Conservation (phyloP, 2,113 vertebrate genomes). For the Agelaius tricolor region DNA sequence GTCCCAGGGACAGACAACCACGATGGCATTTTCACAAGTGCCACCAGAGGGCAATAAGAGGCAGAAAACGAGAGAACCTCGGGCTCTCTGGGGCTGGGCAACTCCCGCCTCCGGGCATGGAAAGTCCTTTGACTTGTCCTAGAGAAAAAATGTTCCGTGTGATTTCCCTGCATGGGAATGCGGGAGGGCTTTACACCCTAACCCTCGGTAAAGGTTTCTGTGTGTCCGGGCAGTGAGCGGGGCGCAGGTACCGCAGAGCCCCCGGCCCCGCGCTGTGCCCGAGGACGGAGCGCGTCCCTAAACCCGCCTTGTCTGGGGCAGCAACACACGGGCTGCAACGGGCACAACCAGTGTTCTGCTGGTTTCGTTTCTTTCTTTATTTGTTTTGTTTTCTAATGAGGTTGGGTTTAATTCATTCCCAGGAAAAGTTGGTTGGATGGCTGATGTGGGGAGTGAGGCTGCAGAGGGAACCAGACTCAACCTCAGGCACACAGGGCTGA, state of each 20-base stretch:
- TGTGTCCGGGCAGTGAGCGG: not conserved
- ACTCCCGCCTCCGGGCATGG: not conserved
- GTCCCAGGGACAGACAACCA: fast-evolving
- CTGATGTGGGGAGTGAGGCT: not conserved
- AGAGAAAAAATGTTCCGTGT: fast-evolving
- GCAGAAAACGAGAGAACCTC: not conserved
- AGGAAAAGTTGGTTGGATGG: not conserved
- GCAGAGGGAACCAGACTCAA: not conserved
- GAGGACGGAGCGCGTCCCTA: fast-evolving
- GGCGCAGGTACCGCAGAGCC: not conserved
- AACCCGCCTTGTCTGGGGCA: not conserved
- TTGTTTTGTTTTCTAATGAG: fast-evolving
- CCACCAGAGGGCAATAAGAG: slow-evolving; percentile 59
- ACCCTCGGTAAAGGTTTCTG: no score
- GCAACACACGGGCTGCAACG: not conserved
- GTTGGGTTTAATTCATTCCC: not conserved
- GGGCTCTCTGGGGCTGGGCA: fast-evolving
- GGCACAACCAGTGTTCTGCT: not conserved
- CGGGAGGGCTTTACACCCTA: not conserved
- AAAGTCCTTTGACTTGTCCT: not conserved
- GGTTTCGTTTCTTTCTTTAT: not conserved
- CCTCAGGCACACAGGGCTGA: not conserved
- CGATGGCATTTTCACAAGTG: not conserved
- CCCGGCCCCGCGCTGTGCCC: not conserved
- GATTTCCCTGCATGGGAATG: not conserved